phyloP scores from a whole-genome alignment of 2,113 vertebrate species.

The Solea senegalensis region DNA sequence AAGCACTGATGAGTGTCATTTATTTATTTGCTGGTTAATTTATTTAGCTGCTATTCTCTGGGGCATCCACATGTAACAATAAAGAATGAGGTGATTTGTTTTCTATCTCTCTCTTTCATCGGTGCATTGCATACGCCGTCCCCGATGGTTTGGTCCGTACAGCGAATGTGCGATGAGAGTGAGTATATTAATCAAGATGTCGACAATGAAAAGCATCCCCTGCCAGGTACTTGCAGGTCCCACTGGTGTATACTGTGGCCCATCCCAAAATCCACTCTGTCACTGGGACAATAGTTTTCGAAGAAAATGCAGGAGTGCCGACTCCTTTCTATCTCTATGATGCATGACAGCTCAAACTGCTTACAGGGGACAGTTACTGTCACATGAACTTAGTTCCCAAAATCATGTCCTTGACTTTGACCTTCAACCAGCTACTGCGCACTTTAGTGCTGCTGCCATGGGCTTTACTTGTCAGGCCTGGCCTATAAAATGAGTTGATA shows the following conservation, averaged over 20 bases:
- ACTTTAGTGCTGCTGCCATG: constrained; percentile 27
- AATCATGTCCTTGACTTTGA: constrained; percentile 66
- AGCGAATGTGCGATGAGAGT: constrained; percentile 59
- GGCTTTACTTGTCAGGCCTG: constrained; percentile 36
- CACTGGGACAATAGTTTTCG: constrained; percentile 12
- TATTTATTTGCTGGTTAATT: constrained; percentile 79
- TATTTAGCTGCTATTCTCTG: constrained; percentile 73
- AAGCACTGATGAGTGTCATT: constrained; percentile 74
- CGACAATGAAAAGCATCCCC: constrained; percentile 72
- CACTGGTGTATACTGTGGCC: constrained; percentile 42
- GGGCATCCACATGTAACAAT: constrained; percentile 70
- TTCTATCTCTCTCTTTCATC: constrained; percentile 56
- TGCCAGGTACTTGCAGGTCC: constrained; percentile 47
- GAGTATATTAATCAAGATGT: constrained; percentile 81
- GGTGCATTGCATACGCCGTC: constrained; percentile 58
- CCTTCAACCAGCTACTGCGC: constrained; percentile 50
- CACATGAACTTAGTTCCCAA: constrained; percentile 37
- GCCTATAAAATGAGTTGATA: constrained; percentile 47
- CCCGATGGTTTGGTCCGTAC: constrained; percentile 69
- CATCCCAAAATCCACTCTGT: constrained; percentile 46
- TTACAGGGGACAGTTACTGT: constrained; percentile 35
- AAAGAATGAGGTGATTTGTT: constrained; percentile 73
- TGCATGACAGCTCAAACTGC: constrained; percentile 29
- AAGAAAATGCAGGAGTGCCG: constrained; percentile 1
- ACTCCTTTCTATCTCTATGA: constrained; percentile 22